Evolutionary conservation across 2,888 invertebrate species (phyloP).

Genomic region (Eubasilissa splendida): DNA sequence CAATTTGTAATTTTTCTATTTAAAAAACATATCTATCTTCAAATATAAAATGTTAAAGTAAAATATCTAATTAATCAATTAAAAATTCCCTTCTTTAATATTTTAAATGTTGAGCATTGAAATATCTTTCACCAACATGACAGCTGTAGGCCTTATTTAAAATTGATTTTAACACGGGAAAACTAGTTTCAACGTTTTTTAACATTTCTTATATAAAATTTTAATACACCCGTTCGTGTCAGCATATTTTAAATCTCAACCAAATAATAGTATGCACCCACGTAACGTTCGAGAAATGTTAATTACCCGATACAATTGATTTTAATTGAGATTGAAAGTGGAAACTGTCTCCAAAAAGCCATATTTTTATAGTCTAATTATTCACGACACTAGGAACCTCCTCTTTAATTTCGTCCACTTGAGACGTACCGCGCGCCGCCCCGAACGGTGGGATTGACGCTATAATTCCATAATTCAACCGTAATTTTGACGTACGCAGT

Average conservation of each 20-base stretch:
- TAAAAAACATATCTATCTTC: no score
- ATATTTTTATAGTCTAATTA: conserved; percentile 30
- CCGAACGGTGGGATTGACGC: conserved; percentile 32
- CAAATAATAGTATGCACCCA: neutral
- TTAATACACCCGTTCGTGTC: neutral
- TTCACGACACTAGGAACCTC: conserved; percentile 15
- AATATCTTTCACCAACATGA: no score
- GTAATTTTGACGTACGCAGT: conserved; percentile 55
- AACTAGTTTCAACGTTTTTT: no score
- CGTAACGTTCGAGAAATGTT: neutral
- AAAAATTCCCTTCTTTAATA: no score
- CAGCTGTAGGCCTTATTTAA: no score
- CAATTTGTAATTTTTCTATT: no score
- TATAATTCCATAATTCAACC: conserved; percentile 42
- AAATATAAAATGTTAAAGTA: no score
- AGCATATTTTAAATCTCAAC: conserved; percentile 16
- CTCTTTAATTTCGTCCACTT: conserved; percentile 41
- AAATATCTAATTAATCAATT: no score
- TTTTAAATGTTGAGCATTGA: no score
- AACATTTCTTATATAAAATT: no score
- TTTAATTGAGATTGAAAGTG: conserved; percentile 24
- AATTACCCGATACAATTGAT: neutral
- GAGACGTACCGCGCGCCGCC: neutral
- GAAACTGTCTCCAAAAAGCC: conserved; percentile 5
- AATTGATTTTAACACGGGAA: no score